phyloP scores from a whole-genome alignment of 1,140 invertebrate species.

The Melipona quadrifasciata region DNA sequence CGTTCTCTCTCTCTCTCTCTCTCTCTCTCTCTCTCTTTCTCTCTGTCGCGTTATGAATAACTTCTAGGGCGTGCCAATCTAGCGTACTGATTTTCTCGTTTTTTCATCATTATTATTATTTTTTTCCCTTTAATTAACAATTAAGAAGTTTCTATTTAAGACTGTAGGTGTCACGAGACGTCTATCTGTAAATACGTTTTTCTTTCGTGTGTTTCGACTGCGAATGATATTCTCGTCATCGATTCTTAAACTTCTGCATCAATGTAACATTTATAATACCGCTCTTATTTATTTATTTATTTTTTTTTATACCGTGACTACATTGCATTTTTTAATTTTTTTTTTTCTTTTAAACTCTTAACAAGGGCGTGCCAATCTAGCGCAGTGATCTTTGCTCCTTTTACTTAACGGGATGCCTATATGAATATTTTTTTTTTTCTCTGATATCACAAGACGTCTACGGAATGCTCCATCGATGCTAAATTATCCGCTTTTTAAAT shows the following conservation, averaged over 20 bases:
- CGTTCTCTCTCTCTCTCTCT: not conserved
- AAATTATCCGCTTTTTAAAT: not conserved
- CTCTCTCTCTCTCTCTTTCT: not conserved
- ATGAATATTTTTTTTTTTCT: slow-evolving; percentile 43
- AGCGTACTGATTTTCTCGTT: slow-evolving; percentile 61
- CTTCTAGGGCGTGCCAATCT: slow-evolving; percentile 70
- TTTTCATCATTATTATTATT: not conserved
- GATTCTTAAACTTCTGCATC: slow-evolving; percentile 41
- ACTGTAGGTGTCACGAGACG: slow-evolving; percentile 64
- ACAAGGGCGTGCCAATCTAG: slow-evolving; percentile 36
- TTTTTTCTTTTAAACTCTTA: not conserved
- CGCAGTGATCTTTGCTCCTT: slow-evolving; percentile 29
- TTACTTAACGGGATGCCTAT: slow-evolving; percentile 41
- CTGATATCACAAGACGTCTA: slow-evolving; percentile 54
- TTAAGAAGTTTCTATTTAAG: slow-evolving; percentile 59
- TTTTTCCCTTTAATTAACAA: slow-evolving; percentile 50
- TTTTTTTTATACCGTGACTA: slow-evolving; percentile 8
- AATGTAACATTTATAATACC: slow-evolving; percentile 38
- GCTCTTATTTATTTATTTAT: slow-evolving; percentile 24
- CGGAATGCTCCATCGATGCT: slow-evolving; percentile 45
- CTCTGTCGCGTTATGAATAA: slow-evolving; percentile 28
- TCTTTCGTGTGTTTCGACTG: slow-evolving; percentile 6
- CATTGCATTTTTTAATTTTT: slow-evolving; percentile 23
- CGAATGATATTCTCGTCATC: slow-evolving; percentile 49
- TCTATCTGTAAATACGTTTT: slow-evolving; percentile 54